phyloP scores from a whole-genome alignment of 2,888 invertebrate species.

The Acanthoscelides obtectus region DNA sequence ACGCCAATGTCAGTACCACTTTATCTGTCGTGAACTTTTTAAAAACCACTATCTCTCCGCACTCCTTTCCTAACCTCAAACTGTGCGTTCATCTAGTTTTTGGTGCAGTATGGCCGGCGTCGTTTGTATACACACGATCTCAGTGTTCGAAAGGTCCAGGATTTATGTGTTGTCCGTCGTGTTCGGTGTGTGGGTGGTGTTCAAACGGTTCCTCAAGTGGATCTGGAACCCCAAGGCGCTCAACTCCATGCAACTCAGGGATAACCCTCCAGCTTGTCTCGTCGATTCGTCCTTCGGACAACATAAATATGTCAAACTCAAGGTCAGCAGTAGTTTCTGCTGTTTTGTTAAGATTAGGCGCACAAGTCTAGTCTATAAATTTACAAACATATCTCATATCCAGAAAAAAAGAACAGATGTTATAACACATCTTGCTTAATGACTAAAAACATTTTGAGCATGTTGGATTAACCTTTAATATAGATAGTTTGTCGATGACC shows the following conservation, averaged over 20 bases:
- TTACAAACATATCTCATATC: too few relatives aligned
- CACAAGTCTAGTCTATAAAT: too few relatives aligned
- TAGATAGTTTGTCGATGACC: too few relatives aligned
- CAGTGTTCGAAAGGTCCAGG: conserved; percentile 47
- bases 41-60: not conserved
- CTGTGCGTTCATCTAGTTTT: not conserved
- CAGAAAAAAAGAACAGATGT: too few relatives aligned
- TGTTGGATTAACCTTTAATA: too few relatives aligned
- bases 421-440: too few relatives aligned
- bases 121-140: conserved; percentile 48
- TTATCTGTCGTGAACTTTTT: not conserved
- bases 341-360: too few relatives aligned
- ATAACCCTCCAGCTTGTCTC: conserved; percentile 58
- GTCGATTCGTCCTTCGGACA: conserved; percentile 56
- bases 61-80: not conserved
- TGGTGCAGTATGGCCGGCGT: conserved; percentile 11
- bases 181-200: conserved; percentile 51
- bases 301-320: conserved; percentile 61
- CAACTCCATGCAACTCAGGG: conserved; percentile 46
- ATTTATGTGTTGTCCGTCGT: conserved; percentile 51
- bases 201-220: conserved; percentile 49
- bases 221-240: conserved; percentile 49
- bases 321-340: conserved; percentile 46
- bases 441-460: too few relatives aligned
- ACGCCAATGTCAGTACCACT: not conserved